Conservation (phyloP, 1,140 invertebrate species). For the Metopolophium dirhodum region DNA sequence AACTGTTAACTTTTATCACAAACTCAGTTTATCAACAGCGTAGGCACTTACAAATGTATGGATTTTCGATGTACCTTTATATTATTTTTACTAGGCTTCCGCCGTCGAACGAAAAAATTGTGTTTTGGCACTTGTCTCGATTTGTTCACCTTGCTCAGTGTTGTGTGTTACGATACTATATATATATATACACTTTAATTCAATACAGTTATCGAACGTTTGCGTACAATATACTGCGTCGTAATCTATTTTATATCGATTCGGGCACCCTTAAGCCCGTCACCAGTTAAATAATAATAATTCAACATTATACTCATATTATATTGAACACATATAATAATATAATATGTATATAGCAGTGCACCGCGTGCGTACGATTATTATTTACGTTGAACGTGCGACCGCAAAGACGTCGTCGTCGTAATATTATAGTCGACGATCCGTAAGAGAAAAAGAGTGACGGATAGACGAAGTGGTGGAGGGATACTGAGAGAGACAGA, state of each 20-base stretch:
- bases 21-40: no score
- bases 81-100: neutral
- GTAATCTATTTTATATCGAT: neutral
- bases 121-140: neutral
- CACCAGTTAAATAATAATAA: neutral
- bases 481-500: neutral
- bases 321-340: neutral
- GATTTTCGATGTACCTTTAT: neutral
- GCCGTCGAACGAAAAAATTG: neutral
- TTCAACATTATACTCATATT: neutral
- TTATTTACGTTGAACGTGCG: neutral
- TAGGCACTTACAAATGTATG: neutral
- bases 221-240: neutral
- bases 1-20: no score
- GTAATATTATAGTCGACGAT: neutral
- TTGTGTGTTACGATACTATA: neutral
- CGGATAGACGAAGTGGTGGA: neutral
- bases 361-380: neutral
- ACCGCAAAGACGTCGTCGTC: neutral
- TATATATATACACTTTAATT: neutral
- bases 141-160: neutral
- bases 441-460: neutral
- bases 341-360: neutral
- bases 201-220: neutral
- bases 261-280: neutral